A percentile compares a stretch with the other conserved stretches of the same genome.
phyloP scores from a whole-genome alignment of 92 coral and sea anemone species.

The Zoanthus solanderi region DNA sequence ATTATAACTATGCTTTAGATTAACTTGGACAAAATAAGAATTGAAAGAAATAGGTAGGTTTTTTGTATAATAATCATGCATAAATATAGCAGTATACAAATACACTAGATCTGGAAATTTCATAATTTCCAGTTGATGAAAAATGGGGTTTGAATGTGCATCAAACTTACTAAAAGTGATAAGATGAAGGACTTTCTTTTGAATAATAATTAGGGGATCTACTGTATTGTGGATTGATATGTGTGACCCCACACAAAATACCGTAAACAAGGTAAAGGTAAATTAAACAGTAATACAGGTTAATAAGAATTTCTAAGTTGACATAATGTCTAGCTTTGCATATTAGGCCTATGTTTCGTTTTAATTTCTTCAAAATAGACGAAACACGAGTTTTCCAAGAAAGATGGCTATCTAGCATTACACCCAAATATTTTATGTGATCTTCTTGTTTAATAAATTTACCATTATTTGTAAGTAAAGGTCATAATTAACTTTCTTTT shows the following conservation, averaged over 20 bases:
- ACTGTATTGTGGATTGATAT: constrained; percentile 27
- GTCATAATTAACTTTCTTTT: too few species aligned
- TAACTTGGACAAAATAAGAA: not conserved
- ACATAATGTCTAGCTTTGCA: constrained; percentile 37
- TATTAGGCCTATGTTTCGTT: constrained; percentile 48
- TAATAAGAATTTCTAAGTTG: constrained; percentile 19
- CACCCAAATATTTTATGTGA: not conserved
- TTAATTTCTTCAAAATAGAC: constrained; percentile 21
- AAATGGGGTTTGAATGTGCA: constrained; percentile 32
- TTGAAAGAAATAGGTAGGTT: too few species aligned
- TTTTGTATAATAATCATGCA: not conserved
- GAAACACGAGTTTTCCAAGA: constrained; percentile 44
- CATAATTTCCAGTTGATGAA: constrained; percentile 22
- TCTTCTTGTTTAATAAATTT: not conserved
- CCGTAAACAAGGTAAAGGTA: constrained; percentile 43
- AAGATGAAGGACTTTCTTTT: constrained; percentile 41
- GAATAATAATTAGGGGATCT: constrained; percentile 40
- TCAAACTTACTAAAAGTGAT: constrained; percentile 6
- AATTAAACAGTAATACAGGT: constrained; percentile 40
- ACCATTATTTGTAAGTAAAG: not conserved
- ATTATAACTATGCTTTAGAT: not conserved
- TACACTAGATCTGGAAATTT: constrained; percentile 17
- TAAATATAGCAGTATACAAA: too few species aligned
- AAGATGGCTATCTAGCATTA: constrained; percentile 36
- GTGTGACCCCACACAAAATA: constrained; percentile 51